phyloP scores from a whole-genome alignment of 1,140 invertebrate genomes.

The Cataglyphis hispanica region DNA sequence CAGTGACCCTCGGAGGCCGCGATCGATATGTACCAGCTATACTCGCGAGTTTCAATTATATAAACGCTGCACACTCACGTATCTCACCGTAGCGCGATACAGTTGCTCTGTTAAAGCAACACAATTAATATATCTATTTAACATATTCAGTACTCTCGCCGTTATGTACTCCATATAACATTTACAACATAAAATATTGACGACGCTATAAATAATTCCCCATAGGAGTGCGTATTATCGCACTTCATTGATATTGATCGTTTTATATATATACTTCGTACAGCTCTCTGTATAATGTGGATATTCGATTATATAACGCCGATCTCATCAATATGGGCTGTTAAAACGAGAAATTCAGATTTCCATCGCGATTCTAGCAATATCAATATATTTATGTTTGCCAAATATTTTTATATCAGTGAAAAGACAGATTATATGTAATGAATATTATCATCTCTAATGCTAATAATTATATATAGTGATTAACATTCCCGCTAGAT shows the following conservation, averaged over 20 bases:
- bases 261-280: not conserved
- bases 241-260: constrained; percentile 45
- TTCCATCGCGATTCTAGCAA: not conserved
- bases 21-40: constrained; percentile 61
- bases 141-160: constrained; percentile 13
- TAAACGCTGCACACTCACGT: constrained; percentile 39
- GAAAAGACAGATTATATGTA: not conserved
- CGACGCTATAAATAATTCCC: constrained; percentile 42
- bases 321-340: not conserved
- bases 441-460: not conserved
- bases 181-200: constrained; percentile 10
- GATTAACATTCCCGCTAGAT: not conserved
- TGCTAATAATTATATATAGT: not conserved
- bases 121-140: constrained; percentile 46
- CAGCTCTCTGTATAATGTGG: not conserved
- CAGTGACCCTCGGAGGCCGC: constrained; percentile 57
- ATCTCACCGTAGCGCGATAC: not conserved
- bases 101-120: not conserved
- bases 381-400: not conserved
- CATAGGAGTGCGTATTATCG: constrained; percentile 11
- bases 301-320: constrained; percentile 7
- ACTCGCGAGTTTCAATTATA: constrained; percentile 54
- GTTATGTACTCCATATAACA: constrained; percentile 10
- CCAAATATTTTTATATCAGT: not conserved
- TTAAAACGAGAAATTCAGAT: not conserved